phyloP scores from a whole-genome alignment of 2,888 invertebrate genomes.

The Epinotia demarniana region DNA sequence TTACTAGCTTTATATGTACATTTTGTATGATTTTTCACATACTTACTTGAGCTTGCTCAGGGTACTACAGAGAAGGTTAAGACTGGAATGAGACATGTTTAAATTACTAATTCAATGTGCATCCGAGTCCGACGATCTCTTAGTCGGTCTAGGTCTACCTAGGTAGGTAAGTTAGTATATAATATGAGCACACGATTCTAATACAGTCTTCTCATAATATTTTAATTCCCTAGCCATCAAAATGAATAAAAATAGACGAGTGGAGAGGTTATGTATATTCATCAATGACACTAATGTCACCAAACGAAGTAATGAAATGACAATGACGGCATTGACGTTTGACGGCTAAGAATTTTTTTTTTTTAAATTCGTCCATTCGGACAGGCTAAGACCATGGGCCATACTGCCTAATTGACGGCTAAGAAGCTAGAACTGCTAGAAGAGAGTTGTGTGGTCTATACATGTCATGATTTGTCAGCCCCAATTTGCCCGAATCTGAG shows the following conservation, averaged over 20 bases:
- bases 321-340: no score
- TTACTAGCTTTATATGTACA: neutral
- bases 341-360: no score
- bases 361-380: no score
- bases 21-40: neutral
- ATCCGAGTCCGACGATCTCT: no score
- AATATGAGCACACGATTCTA: neutral
- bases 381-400: no score
- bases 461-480: no score
- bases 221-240: neutral
- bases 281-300: neutral
- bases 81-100: slow-evolving; percentile 62
- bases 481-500: no score
- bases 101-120: neutral
- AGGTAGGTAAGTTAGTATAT: neutral
- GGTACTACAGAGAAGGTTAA: slow-evolving; percentile 63
- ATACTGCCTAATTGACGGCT: no score
- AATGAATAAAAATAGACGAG: neutral
- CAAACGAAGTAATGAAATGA: no score
- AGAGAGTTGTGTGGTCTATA: no score
- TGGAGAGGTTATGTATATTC: slow-evolving; percentile 4
- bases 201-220: slow-evolving; percentile 3
- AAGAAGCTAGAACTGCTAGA: no score
- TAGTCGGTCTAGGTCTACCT: neutral
- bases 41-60: slow-evolving; percentile 68